These are phyloP conservation scores for Heliconius eleuchia DNA, from an alignment of 1,140 invertebrate species.

Conservation along the genomic window DNA sequence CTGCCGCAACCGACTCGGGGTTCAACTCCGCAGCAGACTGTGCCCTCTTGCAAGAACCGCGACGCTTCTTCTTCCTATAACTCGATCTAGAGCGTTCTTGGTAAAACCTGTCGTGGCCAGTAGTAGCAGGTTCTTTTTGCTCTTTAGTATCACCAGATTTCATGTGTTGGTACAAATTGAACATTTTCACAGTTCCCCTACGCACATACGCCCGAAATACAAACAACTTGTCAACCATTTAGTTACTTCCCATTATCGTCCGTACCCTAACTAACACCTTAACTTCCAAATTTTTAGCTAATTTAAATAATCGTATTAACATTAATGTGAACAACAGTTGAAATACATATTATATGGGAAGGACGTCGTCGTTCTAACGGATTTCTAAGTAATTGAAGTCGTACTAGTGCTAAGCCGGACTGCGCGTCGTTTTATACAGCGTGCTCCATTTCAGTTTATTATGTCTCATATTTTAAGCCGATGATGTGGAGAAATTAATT, in stretches of 20 bases:
- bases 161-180: constrained; percentile 89
- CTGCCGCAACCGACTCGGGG: constrained; percentile 84
- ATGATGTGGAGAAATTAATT: constrained; percentile 1
- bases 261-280: neutral
- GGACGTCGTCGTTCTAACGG: neutral
- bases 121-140: constrained; percentile 84
- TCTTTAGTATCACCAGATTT: constrained; percentile 84
- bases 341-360: constrained; percentile 14
- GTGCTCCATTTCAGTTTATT: neutral
- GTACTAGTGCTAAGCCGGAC: constrained; percentile 53
- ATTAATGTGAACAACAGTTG: constrained; percentile 20
- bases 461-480: neutral
- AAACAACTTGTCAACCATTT: constrained; percentile 29
- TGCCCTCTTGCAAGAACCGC: constrained; percentile 82
- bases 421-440: constrained; percentile 29
- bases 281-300: constrained; percentile 17
- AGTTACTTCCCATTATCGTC: constrained; percentile 2
- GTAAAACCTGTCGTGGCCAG: constrained; percentile 89
- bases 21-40: constrained; percentile 89
- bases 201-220: constrained; percentile 24
- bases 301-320: constrained; percentile 34
- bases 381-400: constrained; percentile 70
- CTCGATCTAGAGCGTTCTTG: constrained; percentile 84
- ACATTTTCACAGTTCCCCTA: constrained; percentile 79
- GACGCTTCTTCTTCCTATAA: constrained; percentile 81